Base-by-base conservation (phyloP, 1,140 invertebrate species). In the Oreohelix idahoensis region DNA sequence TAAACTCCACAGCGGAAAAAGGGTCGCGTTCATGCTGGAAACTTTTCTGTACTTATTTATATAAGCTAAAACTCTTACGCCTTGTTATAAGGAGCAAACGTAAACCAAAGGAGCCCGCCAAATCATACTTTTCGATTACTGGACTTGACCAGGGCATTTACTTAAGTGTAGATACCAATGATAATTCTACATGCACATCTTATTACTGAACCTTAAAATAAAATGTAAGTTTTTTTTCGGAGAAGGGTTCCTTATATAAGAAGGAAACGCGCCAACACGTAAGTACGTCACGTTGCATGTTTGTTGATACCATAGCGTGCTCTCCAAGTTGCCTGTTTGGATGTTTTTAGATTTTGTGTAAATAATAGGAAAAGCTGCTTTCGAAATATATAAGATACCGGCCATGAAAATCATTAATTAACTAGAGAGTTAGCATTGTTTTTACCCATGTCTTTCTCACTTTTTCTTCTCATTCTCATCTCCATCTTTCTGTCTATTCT, bases 21-120 rank as follows among this genome's bases (percentile, higher is more conserved):
- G 63, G 63, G 63, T 66, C 63, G 63, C 29, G 63, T 66, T 66
- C 63, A 29, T 32, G 63, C 63, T 66, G 20, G 51, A 58, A 58
- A 26, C 20, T 15, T 23, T 58, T 17, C 23, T 23, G 8, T 58
- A 2, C 2, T 4, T 26, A 17, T 58, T 58, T 58, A 58, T 58
- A 23, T 23, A 4, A 66, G 29, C n/a, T 66, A 1, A 66, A 66
- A 11, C 20, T 66, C 51, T 26, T 29, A 32, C 29, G 63, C 32
- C 2, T 35, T 66, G 17, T 32, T 15, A 23, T 29, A 32, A 2
- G 63, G 8, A 2, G 32, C 5, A 17, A 10, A 26, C 8, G 51
- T 58, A 5, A 17, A 66, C 63, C 1, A 35, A 66, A 66, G 5
- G 20, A 58, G 53, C 53, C 53, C 53, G 53, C 53, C 53, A 58